phyloP scores from a whole-genome alignment of 2,888 invertebrate genomes.

The Drosophila meridiana region DNA sequence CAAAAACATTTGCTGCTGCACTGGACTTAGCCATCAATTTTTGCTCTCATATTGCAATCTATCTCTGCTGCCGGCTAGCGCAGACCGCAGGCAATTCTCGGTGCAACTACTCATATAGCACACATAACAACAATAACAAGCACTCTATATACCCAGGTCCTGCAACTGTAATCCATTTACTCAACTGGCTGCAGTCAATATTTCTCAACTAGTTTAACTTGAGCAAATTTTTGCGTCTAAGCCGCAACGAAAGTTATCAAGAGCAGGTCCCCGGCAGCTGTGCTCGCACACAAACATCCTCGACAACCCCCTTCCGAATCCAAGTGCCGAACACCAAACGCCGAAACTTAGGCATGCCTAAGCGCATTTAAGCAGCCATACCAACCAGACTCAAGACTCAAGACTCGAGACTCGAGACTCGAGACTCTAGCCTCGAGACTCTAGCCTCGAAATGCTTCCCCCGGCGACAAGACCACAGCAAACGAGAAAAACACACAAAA shows the following conservation, averaged over 20 bases:
- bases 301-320: neutral
- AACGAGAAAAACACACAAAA: constrained; percentile 14
- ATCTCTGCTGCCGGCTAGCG: neutral
- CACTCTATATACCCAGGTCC: constrained; percentile 22
- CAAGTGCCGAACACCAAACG: neutral
- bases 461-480: constrained; percentile 37
- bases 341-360: constrained; percentile 49
- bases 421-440: constrained; percentile 34
- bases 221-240: constrained; percentile 61
- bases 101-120: constrained; percentile 22
- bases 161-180: constrained; percentile 62
- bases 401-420: constrained; percentile 11
- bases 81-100: constrained; percentile 30
- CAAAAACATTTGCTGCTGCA: constrained; percentile 3
- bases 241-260: constrained; percentile 60
- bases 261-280: constrained; percentile 3
- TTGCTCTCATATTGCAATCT: neutral
- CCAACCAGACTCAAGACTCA: constrained; percentile 40
- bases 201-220: constrained; percentile 65
- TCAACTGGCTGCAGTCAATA: constrained; percentile 58
- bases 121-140: neutral
- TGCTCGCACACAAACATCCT: constrained; percentile 4
- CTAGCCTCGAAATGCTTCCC: constrained; percentile 37
- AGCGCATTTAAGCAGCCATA: constrained; percentile 50
- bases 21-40: neutral